These are phyloP conservation scores for Triplophysa siluroides DNA, from an alignment of 2,113 vertebrate genomes.

Conservation along the genomic window DNA sequence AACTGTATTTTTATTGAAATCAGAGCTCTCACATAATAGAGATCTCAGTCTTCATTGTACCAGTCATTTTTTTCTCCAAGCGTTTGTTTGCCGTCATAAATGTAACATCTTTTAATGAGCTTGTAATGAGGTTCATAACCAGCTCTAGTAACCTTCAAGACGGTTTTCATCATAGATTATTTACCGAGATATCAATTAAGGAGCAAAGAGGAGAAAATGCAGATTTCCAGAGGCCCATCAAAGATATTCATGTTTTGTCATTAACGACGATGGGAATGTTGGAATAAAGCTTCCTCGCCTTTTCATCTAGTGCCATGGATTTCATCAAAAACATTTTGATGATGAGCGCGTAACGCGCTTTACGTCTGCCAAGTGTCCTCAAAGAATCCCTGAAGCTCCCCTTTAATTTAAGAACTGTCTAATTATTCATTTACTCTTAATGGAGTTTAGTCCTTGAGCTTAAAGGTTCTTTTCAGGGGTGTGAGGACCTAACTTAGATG, in stretches of 20 bases:
- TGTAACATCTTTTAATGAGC: slow-evolving; percentile 38
- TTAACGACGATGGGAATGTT: slow-evolving; percentile 42
- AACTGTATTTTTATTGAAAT: slow-evolving; percentile 13
- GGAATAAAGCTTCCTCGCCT: slow-evolving; percentile 22
- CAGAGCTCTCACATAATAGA: slow-evolving; percentile 1
- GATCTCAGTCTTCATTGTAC: slow-evolving; percentile 19
- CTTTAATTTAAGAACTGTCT: slow-evolving; percentile 40
- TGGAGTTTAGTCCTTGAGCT: slow-evolving; percentile 23
- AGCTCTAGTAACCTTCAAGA: slow-evolving; percentile 29
- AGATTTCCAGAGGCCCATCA: slow-evolving; percentile 17
- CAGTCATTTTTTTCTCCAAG: slow-evolving; percentile 21
- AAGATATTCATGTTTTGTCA: slow-evolving; percentile 40
- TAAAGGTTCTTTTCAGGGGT: slow-evolving; percentile 43
- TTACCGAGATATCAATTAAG: slow-evolving; percentile 50
- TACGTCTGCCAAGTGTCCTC: slow-evolving; percentile 44
- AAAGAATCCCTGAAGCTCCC: slow-evolving; percentile 39
- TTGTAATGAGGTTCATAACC: slow-evolving; percentile 41
- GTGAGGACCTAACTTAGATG: slow-evolving; percentile 60
- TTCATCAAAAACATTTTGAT: slow-evolving; percentile 52
- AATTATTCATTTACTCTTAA: slow-evolving; percentile 51
- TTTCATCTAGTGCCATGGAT: slow-evolving; percentile 50
- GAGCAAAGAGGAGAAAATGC: slow-evolving; percentile 36
- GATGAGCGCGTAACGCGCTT: slow-evolving; percentile 26
- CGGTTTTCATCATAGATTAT: slow-evolving; percentile 27
- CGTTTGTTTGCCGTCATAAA: slow-evolving; percentile 36